Percentiles rank a stretch among this genome's conserved stretches.
phyloP scores from a whole-genome alignment of 2,797 vertebrate genomes.

The Tolypeutes matacus region DNA sequence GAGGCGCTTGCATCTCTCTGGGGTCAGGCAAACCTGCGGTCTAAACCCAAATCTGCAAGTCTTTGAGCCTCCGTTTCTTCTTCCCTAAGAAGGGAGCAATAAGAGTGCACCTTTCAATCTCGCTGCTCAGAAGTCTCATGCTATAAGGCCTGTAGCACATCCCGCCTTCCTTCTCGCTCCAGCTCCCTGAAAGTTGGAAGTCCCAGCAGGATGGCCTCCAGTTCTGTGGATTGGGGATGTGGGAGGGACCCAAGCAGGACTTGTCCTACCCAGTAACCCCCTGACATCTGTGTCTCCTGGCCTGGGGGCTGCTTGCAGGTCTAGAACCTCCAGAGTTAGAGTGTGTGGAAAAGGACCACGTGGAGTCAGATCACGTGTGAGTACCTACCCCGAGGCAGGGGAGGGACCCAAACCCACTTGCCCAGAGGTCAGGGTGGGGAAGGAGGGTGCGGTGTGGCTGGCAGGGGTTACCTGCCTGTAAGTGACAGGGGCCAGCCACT shows the following conservation, averaged over 20 bases:
- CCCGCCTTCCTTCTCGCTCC: not conserved
- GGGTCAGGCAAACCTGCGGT: not conserved
- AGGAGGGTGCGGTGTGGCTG: no score
- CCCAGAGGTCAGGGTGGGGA: not conserved
- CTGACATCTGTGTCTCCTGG: slow-evolving; percentile 88
- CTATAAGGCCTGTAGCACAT: not conserved
- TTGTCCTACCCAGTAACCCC: slow-evolving; percentile 9
- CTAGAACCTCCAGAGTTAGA: slow-evolving; percentile 84
- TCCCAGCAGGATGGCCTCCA: not conserved
- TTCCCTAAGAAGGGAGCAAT: not conserved
- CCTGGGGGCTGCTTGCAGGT: slow-evolving; percentile 80
- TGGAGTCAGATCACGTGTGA: slow-evolving; percentile 88
- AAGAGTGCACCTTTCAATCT: no score
- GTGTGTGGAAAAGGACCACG: slow-evolving; percentile 85
- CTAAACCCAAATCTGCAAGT: not conserved
- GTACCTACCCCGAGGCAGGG: slow-evolving; percentile 82
- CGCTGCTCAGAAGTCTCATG: no score
- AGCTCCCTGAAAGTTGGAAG: not conserved
- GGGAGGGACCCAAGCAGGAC: not conserved
- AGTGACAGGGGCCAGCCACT: not conserved
- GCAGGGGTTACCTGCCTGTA: not conserved
- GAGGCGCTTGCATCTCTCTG: not conserved
- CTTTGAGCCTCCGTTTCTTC: not conserved
- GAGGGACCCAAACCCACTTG: not conserved
- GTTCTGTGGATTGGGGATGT: not conserved